phyloP scores from a whole-genome alignment of 53 echinoderm and acorn worm species.

The Henricia sp. region DNA sequence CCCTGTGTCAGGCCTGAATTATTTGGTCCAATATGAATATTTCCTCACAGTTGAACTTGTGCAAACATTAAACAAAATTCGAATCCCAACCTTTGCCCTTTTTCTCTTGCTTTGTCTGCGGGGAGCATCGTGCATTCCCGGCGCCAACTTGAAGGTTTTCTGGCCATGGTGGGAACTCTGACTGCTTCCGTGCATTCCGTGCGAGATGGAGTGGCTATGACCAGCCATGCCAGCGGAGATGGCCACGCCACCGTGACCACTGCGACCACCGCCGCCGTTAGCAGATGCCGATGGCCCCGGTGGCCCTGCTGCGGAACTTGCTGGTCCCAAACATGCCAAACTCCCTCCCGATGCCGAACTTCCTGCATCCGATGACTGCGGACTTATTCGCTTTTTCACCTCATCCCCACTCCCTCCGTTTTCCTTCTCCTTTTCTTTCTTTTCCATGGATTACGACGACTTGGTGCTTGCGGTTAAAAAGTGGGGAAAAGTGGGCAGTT shows the following conservation, averaged over 20 bases:
- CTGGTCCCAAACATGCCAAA: not conserved
- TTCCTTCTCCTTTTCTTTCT: constrained; percentile 85
- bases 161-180: constrained; percentile 30
- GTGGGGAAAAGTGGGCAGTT: not conserved
- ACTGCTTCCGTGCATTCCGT: constrained; percentile 55
- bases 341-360: constrained; percentile 32
- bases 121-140: constrained; percentile 62
- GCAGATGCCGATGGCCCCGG: not conserved
- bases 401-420: constrained; percentile 83
- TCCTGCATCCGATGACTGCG: constrained; percentile 50
- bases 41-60: no score
- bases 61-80: no score
- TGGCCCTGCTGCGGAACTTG: not conserved
- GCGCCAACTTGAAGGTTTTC: constrained; percentile 51
- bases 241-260: not conserved
- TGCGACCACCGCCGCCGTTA: not conserved
- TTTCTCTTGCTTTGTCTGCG: constrained; percentile 68
- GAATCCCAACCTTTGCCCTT: constrained; percentile 33
- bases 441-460: constrained; percentile 53
- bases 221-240: constrained; percentile 4
- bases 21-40: no score
- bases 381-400: constrained; percentile 51
- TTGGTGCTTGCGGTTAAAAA: not conserved
- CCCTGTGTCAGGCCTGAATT: no score
- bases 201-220: constrained; percentile 54